Conservation (phyloP, 2,113 vertebrate genomes). For the Suncus etruscus region DNA sequence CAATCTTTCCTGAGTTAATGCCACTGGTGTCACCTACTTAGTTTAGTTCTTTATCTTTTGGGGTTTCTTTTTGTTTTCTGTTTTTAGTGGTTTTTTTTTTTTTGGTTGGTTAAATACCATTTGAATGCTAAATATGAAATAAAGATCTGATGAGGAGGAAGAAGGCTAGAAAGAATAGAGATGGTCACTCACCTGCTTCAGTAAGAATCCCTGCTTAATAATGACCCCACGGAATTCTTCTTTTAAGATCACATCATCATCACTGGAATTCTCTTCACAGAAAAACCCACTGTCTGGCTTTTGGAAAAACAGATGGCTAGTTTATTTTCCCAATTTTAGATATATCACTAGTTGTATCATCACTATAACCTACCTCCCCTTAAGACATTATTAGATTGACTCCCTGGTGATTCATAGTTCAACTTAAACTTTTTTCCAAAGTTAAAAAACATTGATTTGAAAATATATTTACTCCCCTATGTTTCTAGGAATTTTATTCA, state of each 20-base stretch:
- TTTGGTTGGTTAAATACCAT: neutral
- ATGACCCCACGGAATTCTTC: conserved; percentile 97
- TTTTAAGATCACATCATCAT: conserved; percentile 94
- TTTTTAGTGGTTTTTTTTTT: neutral
- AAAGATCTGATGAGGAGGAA: neutral
- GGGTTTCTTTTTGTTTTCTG: too few species aligned
- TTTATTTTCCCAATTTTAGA: conserved; percentile 31
- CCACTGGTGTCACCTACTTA: neutral
- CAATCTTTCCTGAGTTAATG: neutral
- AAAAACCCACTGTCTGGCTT: conserved; percentile 96
- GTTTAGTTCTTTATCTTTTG: neutral
- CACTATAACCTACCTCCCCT: neutral
- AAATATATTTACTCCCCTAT: too few species aligned
- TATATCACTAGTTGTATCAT: neutral
- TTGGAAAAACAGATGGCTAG: conserved; percentile 50
- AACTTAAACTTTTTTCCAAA: neutral
- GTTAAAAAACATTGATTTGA: neutral
- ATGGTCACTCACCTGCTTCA: conserved; percentile 94
- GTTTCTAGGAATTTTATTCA: too few species aligned
- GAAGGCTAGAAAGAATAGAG: neutral
- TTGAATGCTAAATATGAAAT: neutral
- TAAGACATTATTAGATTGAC: neutral
- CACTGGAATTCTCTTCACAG: conserved; percentile 97
- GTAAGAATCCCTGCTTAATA: conserved; percentile 96
- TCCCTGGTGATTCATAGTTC: too few species aligned